Conservation (phyloP, 2,113 vertebrate species). For the Empidonax traillii region DNA sequence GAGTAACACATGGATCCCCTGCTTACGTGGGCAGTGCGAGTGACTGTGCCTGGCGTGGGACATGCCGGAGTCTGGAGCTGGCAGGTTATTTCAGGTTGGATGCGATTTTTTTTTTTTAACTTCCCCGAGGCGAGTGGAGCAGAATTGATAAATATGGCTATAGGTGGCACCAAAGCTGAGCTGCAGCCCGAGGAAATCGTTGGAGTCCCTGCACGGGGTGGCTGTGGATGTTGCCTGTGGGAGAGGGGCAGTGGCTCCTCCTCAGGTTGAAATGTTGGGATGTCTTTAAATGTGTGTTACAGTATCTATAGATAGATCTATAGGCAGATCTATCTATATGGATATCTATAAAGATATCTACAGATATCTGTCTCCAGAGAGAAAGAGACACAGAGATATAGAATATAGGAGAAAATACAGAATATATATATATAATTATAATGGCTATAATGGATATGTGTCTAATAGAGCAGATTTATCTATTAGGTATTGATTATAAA, state of each 20-base stretch:
- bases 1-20: not conserved
- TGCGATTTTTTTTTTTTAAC: not conserved
- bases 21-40: not conserved
- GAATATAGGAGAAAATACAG: not conserved
- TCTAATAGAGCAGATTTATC: not conserved
- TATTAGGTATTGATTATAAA: not conserved
- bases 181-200: not conserved
- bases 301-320: not conserved
- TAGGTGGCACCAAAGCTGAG: constrained; percentile 3
- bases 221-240: not conserved
- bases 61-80: not conserved
- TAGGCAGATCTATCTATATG: not conserved
- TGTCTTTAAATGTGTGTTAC: not conserved
- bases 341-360: not conserved
- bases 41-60: not conserved
- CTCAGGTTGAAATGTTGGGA: not conserved
- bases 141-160: not conserved
- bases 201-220: not conserved
- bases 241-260: not conserved
- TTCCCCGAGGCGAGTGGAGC: not conserved
- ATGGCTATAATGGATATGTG: not conserved
- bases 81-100: constrained; percentile 30
- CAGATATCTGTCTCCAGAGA: not conserved
- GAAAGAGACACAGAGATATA: not conserved
- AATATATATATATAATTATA: not conserved